Evolutionary conservation across 2,888 invertebrate genomes (phyloP), one percentile per base, ranked within the genome.

Genomic region (Embidobia sp.): DNA sequence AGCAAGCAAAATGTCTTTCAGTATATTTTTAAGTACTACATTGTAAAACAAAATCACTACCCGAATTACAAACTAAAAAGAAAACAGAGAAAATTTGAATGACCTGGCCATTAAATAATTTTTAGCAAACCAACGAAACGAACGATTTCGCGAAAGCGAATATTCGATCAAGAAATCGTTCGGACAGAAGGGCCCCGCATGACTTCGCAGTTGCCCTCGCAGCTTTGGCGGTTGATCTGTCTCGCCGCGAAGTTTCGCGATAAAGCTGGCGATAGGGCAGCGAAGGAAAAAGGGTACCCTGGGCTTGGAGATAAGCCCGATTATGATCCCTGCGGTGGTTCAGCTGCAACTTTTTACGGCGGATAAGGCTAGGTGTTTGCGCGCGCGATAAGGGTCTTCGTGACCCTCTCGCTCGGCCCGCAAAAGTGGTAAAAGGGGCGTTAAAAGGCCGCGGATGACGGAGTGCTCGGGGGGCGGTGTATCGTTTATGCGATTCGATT

Each of bases 261-360:
- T 79, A 79, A 80, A 76, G 48, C 59, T 26, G 37, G 35, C 31
- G 77, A 79, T 77, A 79, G 35, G 18, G 40, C 7, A 15, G 18
- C 29, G 3, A n/a, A 44, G 69, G 78, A 63, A 66, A 64, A 77
- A 76, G 79, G 78, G 80, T 74, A 77, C 70, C 59, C 69, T 70
- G 53, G 61, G 49, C 33, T 11, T 31, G 57, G 48, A 80, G 85
- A 85, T 85, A 85, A 85, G 83, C 81, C 81, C 84, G 87, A 87
- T 88, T 88, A 87, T 87, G 86, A 88, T 88, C 87, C 87, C 87
- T n/a, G n/a, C 83, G 81, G 85, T 85, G 87, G 87, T 87, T 86
- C 82, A 85, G 87, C 84, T 84, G 79, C 16, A 87, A 88, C 86
- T 88, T 88, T 87, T 87, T 86, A 85, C 86, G 82, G 84, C 83